These are phyloP conservation scores for Apocheima hispidaria DNA, from an alignment of 2,888 invertebrate species.

Conservation along the genomic window DNA sequence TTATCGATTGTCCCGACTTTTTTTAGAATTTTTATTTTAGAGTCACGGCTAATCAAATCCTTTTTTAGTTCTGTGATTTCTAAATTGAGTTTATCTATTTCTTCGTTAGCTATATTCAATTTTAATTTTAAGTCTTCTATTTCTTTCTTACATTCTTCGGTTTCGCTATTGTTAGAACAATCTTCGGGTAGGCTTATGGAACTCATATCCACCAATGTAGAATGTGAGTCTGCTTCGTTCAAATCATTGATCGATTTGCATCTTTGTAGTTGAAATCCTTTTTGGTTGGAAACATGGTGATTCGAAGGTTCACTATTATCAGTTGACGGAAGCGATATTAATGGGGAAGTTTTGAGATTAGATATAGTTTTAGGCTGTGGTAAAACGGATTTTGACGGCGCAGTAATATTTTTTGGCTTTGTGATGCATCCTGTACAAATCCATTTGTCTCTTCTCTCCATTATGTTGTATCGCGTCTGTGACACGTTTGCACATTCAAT, in stretches of 20 bases:
- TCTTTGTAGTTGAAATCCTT: no score
- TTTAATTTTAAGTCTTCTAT: not conserved
- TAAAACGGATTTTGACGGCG: not conserved
- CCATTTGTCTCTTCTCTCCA: not conserved
- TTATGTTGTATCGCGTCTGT: not conserved
- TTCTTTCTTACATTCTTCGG: not conserved
- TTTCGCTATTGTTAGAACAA: not conserved
- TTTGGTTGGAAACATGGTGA: no score
- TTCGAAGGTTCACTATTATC: not conserved
- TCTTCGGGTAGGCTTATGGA: not conserved
- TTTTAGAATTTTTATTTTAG: not conserved
- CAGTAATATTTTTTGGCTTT: not conserved
- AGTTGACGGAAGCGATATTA: not conserved
- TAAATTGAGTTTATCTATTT: not conserved
- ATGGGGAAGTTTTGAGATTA: not conserved
- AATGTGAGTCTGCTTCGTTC: not conserved
- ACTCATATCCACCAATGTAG: not conserved
- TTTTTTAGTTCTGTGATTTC: not conserved
- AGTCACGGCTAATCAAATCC: not conserved
- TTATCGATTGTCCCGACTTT: no score
- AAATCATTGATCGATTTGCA: not conserved
- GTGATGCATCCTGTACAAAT: not conserved
- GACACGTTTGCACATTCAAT: conserved; percentile 1
- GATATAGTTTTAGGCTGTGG: not conserved
- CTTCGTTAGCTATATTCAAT: no score